Conservation (phyloP, 2,888 invertebrate genomes). For the Aphidius colemani region DNA sequence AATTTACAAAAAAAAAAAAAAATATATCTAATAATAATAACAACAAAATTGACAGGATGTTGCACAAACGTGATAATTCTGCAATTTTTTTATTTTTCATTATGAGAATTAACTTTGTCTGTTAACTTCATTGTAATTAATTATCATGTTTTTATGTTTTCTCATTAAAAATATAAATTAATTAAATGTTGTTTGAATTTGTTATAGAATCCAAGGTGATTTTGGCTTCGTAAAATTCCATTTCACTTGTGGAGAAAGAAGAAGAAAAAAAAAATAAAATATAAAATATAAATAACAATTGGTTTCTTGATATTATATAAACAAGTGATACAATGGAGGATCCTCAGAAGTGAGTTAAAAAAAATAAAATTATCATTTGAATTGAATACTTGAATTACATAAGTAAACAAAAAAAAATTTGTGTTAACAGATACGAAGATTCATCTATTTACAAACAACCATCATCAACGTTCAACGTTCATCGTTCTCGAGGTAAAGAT, state of each 20-base stretch:
- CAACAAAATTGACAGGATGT: too few relatives aligned
- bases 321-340: slow-evolving; percentile 47
- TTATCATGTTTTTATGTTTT: background rate
- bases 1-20: too few relatives aligned
- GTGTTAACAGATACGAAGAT: slow-evolving; percentile 45
- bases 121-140: too few relatives aligned
- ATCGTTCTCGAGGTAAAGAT: slow-evolving; percentile 36
- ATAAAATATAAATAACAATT: slow-evolving; percentile 5
- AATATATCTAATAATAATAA: too few relatives aligned
- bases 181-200: slow-evolving; percentile 17
- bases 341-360: slow-evolving; percentile 46
- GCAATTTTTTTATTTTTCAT: too few relatives aligned
- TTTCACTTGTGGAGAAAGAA: slow-evolving; percentile 33
- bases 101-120: too few relatives aligned
- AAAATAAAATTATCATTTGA: background rate
- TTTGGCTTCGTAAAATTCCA: slow-evolving; percentile 36
- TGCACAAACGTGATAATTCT: too few relatives aligned
- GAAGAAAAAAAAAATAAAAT: slow-evolving; percentile 11
- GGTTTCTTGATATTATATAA: slow-evolving; percentile 28
- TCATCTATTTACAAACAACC: slow-evolving; percentile 43
- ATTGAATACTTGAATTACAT: background rate
- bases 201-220: slow-evolving; percentile 52
- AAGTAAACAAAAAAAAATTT: slow-evolving; percentile 4
- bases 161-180: background rate
- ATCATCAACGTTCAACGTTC: slow-evolving; percentile 34